A percentile compares a stretch with the other conserved stretches of the same genome.
phyloP scores from a whole-genome alignment of 2,888 invertebrate genomes.

The Itoplectis maculator region DNA sequence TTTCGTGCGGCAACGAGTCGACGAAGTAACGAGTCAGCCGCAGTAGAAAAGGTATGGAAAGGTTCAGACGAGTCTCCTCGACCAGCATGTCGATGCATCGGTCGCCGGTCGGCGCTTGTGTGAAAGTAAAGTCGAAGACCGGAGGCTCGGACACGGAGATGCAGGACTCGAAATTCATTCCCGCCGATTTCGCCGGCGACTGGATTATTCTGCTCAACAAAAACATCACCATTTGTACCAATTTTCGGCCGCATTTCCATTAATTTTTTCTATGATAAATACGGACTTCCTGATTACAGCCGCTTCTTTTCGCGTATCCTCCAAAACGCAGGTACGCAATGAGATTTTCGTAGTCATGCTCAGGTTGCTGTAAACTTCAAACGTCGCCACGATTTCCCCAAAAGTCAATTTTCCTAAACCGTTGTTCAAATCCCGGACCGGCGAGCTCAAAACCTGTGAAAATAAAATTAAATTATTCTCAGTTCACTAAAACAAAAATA shows the following conservation, averaged over 20 bases:
- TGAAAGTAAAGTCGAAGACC: slow-evolving; percentile 89
- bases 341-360: slow-evolving; percentile 90
- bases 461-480: slow-evolving; percentile 33
- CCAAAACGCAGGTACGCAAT: slow-evolving; percentile 89
- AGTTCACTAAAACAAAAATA: background rate
- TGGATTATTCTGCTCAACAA: slow-evolving; percentile 87
- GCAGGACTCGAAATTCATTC: slow-evolving; percentile 85
- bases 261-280: background rate
- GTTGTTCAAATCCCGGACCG: slow-evolving; percentile 90
- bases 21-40: slow-evolving; percentile 87
- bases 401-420: slow-evolving; percentile 90
- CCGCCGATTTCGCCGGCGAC: slow-evolving; percentile 87
- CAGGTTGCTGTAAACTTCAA: slow-evolving; percentile 89
- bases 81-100: slow-evolving; percentile 89
- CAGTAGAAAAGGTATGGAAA: slow-evolving; percentile 90
- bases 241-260: background rate
- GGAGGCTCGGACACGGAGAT: slow-evolving; percentile 89
- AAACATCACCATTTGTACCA: background rate
- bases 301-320: slow-evolving; percentile 90
- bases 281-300: slow-evolving; percentile 87
- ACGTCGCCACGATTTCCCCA: slow-evolving; percentile 88
- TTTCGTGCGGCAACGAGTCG: slow-evolving; percentile 87
- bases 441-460: slow-evolving; percentile 87
- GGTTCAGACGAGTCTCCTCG: slow-evolving; percentile 90
- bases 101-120: slow-evolving; percentile 87